Evolutionary conservation across 2,113 vertebrate species (phyloP).

Genomic region (Paratilapia polleni): DNA sequence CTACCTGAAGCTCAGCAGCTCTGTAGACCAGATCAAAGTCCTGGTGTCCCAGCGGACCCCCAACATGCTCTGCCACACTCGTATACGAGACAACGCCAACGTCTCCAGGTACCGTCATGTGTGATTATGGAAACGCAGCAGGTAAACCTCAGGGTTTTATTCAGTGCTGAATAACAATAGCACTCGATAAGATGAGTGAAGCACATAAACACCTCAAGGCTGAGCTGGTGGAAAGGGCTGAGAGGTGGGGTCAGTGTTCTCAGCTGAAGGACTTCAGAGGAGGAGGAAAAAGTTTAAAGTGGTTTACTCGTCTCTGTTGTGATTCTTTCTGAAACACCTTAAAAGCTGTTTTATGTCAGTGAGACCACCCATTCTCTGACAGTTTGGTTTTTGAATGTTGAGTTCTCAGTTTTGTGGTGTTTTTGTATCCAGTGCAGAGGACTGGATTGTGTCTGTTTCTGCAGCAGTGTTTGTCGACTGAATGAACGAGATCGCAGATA

Average conservation of each 20-base stretch:
- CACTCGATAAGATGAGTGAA: not conserved
- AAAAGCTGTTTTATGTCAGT: not conserved
- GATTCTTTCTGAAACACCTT: not conserved
- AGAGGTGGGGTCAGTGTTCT: not conserved
- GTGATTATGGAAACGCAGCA: too few relatives aligned
- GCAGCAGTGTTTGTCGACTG: too few relatives aligned
- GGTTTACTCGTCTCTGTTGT: too few relatives aligned
- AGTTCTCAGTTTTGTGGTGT: not conserved
- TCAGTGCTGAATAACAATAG: not conserved
- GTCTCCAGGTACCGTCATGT: slow-evolving; percentile 84
- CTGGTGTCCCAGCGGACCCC: slow-evolving; percentile 90
- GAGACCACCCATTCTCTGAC: not conserved
- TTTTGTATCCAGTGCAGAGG: not conserved
- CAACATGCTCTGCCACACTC: slow-evolving; percentile 92
- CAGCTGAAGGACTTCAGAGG: not conserved
- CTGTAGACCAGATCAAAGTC: slow-evolving; percentile 97
- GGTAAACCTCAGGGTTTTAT: not conserved
- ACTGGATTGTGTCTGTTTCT: not conserved
- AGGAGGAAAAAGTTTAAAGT: not conserved
- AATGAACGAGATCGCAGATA: too few relatives aligned
- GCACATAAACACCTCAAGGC: not conserved
- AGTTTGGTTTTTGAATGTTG: not conserved
- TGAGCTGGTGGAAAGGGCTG: not conserved
- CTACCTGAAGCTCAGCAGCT: slow-evolving; percentile 97
- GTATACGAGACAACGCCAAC: slow-evolving; percentile 91